Conservation (phyloP, 2,113 vertebrate species). For the Pelvicachromis taeniatus region DNA sequence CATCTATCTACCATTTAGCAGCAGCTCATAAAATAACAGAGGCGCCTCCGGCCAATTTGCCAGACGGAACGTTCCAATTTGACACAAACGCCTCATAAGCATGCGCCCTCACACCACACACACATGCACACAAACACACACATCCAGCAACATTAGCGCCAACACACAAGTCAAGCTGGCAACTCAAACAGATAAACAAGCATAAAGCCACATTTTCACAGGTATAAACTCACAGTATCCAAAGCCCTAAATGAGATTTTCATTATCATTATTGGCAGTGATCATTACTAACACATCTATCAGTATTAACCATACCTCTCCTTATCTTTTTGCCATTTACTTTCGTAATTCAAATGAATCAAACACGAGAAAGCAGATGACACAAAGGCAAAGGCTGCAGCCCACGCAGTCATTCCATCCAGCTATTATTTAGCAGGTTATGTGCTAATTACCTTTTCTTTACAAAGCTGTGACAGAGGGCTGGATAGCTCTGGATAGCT, state of each 20-base stretch:
- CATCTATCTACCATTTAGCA: conserved; percentile 37
- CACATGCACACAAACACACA: not conserved
- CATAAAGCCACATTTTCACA: not conserved
- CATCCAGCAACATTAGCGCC: not conserved
- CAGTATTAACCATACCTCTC: not conserved
- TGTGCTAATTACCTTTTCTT: not conserved
- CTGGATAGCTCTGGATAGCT: not conserved
- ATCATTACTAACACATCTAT: not conserved
- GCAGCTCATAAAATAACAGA: conserved; percentile 33
- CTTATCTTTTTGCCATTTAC: not conserved
- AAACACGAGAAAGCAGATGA: not conserved
- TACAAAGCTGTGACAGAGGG: not conserved
- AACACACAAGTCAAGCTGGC: not conserved
- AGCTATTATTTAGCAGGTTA: not conserved
- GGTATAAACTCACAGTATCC: not conserved
- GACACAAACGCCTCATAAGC: conserved; percentile 41
- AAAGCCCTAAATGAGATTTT: not conserved
- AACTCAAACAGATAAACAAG: not conserved
- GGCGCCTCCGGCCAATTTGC: conserved; percentile 19
- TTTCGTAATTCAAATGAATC: not conserved
- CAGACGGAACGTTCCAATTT: conserved; percentile 35
- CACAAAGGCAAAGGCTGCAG: not conserved
- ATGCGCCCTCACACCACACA: conserved; percentile 5
- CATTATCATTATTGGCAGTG: not conserved
- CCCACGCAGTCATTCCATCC: not conserved